Evolutionary conservation across 2,113 vertebrate genomes (phyloP).

Genomic region (Indicator indicator): DNA sequence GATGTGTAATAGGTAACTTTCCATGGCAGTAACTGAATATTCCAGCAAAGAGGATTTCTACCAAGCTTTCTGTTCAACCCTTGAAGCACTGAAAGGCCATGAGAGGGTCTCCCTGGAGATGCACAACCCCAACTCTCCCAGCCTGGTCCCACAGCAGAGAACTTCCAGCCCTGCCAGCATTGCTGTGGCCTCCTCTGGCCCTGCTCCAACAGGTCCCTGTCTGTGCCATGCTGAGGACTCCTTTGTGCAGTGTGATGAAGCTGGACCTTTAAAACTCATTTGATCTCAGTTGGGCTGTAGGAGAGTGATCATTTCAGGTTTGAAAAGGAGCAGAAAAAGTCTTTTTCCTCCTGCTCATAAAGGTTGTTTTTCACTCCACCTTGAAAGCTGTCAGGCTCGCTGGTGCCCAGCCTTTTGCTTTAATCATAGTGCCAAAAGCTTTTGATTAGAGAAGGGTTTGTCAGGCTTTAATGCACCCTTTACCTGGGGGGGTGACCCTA

Average conservation of each 20-base stretch:
- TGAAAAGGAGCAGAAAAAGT: neutral
- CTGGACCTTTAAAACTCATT: neutral
- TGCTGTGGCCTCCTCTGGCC: too few relatives aligned
- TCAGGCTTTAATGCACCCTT: neutral
- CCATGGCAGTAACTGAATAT: constrained; percentile 40
- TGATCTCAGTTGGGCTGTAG: neutral
- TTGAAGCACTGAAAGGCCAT: too few relatives aligned
- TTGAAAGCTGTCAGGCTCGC: neutral
- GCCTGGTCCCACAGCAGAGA: too few relatives aligned
- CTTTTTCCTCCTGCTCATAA: neutral
- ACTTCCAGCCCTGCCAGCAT: too few relatives aligned
- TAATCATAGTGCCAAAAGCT: neutral
- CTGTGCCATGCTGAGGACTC: too few relatives aligned
- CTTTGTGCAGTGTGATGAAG: neutral
- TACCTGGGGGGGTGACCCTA: neutral
- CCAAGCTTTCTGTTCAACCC: neutral
- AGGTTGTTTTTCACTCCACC: neutral
- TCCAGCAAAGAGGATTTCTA: constrained; percentile 7
- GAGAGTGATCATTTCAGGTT: neutral
- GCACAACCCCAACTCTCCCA: too few relatives aligned
- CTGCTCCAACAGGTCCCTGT: too few relatives aligned
- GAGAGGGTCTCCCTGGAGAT: too few relatives aligned
- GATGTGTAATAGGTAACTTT: neutral
- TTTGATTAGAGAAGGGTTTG: neutral
- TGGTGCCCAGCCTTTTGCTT: neutral